Conservation (phyloP, 1,140 invertebrate species). For the Aricia agestis region DNA sequence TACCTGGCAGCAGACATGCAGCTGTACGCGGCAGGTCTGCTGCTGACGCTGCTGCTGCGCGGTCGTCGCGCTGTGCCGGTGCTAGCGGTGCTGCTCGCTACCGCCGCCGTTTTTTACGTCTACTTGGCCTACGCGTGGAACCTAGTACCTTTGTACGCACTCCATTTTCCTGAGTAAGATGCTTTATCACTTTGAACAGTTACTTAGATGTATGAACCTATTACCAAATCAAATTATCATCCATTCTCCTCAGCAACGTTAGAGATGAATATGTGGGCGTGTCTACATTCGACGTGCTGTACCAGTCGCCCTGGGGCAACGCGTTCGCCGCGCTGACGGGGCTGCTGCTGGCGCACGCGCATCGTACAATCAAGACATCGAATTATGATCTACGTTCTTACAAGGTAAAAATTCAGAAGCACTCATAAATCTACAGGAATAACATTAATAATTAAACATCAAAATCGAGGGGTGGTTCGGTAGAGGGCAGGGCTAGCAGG, state of each 20-base stretch:
- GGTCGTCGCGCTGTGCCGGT: slow-evolving; percentile 36
- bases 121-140: slow-evolving; percentile 45
- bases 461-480: too few relatives aligned
- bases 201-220: too few relatives aligned
- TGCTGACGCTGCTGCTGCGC: background rate
- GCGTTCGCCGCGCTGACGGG: slow-evolving; percentile 52
- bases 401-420: too few relatives aligned
- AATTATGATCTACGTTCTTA: too few relatives aligned
- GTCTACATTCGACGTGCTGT: slow-evolving; percentile 50
- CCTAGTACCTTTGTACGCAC: slow-evolving; percentile 48
- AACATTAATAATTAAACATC: too few relatives aligned
- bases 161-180: slow-evolving; percentile 55
- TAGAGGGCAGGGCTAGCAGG: too few relatives aligned
- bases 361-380: slow-evolving; percentile 36
- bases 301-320: slow-evolving; percentile 61
- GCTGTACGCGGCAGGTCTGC: slow-evolving; percentile 12
- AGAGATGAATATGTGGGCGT: too few relatives aligned
- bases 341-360: slow-evolving; percentile 52
- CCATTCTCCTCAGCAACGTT: too few relatives aligned
- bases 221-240: too few relatives aligned
- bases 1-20: slow-evolving; percentile 47
- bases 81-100: slow-evolving; percentile 37
- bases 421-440: too few relatives aligned
- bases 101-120: slow-evolving; percentile 28
- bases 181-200: too few relatives aligned